Conservation (phyloP, 2,113 vertebrate genomes). For the Chamaetylas fuelleborni region DNA sequence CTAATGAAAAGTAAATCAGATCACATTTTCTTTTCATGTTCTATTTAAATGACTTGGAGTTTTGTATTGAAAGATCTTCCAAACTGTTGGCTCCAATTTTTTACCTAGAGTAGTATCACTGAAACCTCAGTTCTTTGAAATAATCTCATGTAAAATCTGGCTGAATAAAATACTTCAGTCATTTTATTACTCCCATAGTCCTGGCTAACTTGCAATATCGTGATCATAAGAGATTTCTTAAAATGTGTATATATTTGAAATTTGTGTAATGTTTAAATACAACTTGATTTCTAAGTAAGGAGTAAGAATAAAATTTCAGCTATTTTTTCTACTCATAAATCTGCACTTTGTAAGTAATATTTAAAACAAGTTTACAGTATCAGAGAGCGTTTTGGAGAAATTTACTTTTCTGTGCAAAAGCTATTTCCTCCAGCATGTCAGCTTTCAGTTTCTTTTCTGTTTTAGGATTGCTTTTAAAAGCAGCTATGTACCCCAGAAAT, state of each 20-base stretch:
- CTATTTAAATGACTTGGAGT: not conserved
- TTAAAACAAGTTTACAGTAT: slow-evolving; percentile 18
- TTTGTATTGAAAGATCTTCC: not conserved
- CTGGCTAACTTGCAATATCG: slow-evolving; percentile 26
- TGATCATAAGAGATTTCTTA: slow-evolving; percentile 17
- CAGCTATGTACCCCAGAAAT: not conserved
- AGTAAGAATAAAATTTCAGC: slow-evolving; percentile 3
- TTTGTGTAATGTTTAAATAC: slow-evolving; percentile 55
- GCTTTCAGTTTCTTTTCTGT: not conserved
- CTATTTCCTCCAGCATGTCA: not conserved
- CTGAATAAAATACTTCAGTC: not conserved
- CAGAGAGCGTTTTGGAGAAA: not conserved
- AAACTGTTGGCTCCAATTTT: slow-evolving; percentile 5
- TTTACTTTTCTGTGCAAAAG: slow-evolving; percentile 20
- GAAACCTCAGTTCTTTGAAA: slow-evolving; percentile 42
- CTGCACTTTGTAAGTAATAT: slow-evolving; percentile 20
- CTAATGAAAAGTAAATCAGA: not conserved
- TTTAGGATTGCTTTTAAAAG: not conserved
- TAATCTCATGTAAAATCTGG: not conserved
- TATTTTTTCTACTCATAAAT: slow-evolving; percentile 64
- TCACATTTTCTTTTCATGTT: not conserved
- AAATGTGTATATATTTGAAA: slow-evolving; percentile 29
- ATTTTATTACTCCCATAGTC: slow-evolving; percentile 32
- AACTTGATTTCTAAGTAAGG: slow-evolving; percentile 42
- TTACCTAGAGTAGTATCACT: not conserved